Evolutionary conservation across 2,797 vertebrate species (phyloP).

Genomic region (Enteromius afrohamiltoni): DNA sequence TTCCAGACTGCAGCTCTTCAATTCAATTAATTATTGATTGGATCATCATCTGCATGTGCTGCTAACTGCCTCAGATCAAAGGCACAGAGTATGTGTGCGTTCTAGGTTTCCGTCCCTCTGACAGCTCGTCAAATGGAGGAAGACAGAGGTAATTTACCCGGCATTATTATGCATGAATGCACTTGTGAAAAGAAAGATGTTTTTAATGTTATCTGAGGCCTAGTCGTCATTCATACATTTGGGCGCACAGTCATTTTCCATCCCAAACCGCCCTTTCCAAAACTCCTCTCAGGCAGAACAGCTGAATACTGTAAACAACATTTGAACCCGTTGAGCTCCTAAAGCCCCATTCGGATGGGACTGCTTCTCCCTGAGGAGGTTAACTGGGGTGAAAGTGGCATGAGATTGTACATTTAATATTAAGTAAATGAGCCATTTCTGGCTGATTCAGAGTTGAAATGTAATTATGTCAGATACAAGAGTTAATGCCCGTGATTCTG

Average conservation of each 20-base stretch:
- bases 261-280: background rate
- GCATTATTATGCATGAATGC: constrained; percentile 58
- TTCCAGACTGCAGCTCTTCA: constrained; percentile 51
- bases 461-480: background rate
- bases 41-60: constrained; percentile 46
- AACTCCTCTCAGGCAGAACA: constrained; percentile 11
- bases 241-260: constrained; percentile 1
- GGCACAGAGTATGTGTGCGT: constrained; percentile 23
- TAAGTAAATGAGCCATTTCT: background rate
- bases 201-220: constrained; percentile 36
- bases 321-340: background rate
- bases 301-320: constrained; percentile 17
- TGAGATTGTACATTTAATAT: too few species aligned
- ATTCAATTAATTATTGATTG: constrained; percentile 60
- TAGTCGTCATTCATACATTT: constrained; percentile 3
- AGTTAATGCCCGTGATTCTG: background rate
- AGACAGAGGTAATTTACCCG: constrained; percentile 57
- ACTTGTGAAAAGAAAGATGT: constrained; percentile 51
- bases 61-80: constrained; percentile 58
- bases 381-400: background rate
- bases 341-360: background rate
- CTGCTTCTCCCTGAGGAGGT: background rate
- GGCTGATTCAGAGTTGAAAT: background rate
- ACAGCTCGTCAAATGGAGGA: constrained; percentile 54
- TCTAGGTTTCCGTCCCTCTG: constrained; percentile 47